phyloP scores from a whole-genome alignment of 2,113 vertebrate genomes.

The Paramisgurnus dabryanus region DNA sequence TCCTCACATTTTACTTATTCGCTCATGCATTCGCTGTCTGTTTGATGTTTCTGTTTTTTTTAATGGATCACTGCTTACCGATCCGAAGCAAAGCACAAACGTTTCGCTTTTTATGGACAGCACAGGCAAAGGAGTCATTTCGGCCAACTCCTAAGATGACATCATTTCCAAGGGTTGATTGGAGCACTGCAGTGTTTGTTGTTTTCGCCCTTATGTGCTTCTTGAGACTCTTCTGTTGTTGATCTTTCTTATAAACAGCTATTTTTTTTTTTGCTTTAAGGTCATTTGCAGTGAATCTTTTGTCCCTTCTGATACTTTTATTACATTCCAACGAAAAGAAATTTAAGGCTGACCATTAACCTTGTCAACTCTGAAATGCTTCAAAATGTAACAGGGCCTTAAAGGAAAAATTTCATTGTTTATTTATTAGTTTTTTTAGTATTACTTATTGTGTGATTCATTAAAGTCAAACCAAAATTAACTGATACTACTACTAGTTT shows the following conservation, averaged over 20 bases:
- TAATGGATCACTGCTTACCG: constrained; percentile 46
- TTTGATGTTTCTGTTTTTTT: constrained; percentile 55
- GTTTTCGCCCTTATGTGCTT: constrained; percentile 29
- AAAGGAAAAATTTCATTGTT: background rate
- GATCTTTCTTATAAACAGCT: constrained; percentile 1
- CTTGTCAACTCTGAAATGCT: background rate
- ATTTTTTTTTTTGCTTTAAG: constrained; percentile 5
- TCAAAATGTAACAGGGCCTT: background rate
- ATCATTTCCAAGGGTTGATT: constrained; percentile 37
- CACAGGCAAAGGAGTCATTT: constrained; percentile 28
- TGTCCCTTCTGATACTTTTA: background rate
- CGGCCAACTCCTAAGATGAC: constrained; percentile 16
- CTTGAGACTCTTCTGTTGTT: constrained; percentile 10
- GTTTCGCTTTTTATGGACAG: constrained; percentile 49
- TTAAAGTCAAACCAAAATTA: no score
- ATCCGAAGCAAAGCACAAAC: constrained; percentile 42
- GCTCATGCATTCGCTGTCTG: constrained; percentile 35
- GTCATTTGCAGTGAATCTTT: background rate
- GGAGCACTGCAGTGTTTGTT: constrained; percentile 21
- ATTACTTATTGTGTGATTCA: no score
- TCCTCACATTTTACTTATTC: constrained; percentile 44
- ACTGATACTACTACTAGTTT: no score
- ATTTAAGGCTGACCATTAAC: background rate
- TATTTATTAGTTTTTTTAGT: background rate
- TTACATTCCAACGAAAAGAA: background rate